Conservation (phyloP, 2,797 vertebrate genomes). For the Lacerta bilineata region DNA sequence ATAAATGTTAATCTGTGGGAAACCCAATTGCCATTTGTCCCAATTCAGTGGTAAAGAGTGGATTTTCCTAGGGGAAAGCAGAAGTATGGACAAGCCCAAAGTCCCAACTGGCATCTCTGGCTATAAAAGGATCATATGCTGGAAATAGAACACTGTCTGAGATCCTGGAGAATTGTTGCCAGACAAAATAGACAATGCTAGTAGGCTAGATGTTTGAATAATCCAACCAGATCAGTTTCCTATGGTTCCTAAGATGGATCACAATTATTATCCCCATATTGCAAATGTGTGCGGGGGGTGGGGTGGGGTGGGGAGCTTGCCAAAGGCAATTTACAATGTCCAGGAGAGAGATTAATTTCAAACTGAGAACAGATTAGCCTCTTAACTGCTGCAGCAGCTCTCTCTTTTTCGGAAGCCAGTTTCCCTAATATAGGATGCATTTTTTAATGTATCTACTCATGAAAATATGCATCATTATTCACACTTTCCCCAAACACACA, state of each 20-base stretch:
- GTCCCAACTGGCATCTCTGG: too few species aligned
- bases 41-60: too few species aligned
- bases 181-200: not conserved
- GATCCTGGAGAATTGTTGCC: not conserved
- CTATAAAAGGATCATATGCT: not conserved
- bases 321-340: not conserved
- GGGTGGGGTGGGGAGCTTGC: not conserved
- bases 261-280: not conserved
- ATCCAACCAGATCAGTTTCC: not conserved
- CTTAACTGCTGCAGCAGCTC: not conserved
- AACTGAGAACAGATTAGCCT: not conserved
- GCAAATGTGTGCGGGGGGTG: not conserved
- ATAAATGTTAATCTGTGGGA: too few species aligned
- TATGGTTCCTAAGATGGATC: not conserved
- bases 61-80: too few species aligned
- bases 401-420: not conserved
- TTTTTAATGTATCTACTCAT: too few species aligned
- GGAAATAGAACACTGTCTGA: not conserved
- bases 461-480: too few species aligned
- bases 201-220: not conserved
- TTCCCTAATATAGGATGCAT: too few species aligned
- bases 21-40: too few species aligned
- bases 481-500: too few species aligned
- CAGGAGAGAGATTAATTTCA: not conserved
- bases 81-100: not conserved